Evolutionary conservation across 2,888 invertebrate species (phyloP).

Genomic region (Lithophane leautieri): DNA sequence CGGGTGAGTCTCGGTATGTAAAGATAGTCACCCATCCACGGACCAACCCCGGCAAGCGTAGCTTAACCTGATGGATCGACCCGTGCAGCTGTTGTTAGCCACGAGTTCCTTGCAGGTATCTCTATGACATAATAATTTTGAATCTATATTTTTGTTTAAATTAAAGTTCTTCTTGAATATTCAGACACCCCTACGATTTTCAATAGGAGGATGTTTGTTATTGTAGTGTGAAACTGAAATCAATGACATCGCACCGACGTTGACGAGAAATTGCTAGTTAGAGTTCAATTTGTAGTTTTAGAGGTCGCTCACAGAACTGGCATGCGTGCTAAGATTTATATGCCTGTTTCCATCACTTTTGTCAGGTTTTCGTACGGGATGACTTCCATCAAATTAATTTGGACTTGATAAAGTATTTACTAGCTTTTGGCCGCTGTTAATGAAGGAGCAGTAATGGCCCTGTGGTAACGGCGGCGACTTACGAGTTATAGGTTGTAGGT

Average conservation of each 20-base stretch:
- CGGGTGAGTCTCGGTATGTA: too few relatives aligned
- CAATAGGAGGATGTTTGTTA: constrained; percentile 82
- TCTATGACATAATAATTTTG: neutral
- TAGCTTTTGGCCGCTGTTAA: neutral
- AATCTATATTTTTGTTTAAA: neutral
- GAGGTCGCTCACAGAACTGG: constrained; percentile 42
- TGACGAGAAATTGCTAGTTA: constrained; percentile 82
- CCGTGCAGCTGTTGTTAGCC: too few relatives aligned
- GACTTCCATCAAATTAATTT: neutral
- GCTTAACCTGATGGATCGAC: too few relatives aligned
- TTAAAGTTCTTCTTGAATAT: constrained; percentile 9
- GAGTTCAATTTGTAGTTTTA: constrained; percentile 79
- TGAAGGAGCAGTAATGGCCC: neutral
- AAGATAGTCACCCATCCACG: too few relatives aligned
- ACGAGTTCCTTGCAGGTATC: too few relatives aligned
- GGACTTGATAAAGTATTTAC: neutral
- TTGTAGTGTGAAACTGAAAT: constrained; percentile 83
- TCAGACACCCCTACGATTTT: constrained; percentile 75
- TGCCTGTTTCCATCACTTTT: constrained; percentile 21
- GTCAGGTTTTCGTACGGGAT: constrained; percentile 8
- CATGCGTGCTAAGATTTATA: constrained; percentile 35
- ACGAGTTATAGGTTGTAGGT: too few relatives aligned
- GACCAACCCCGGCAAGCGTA: too few relatives aligned
- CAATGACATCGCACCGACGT: constrained; percentile 82
- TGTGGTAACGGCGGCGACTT: too few relatives aligned